A percentile compares a stretch with the other conserved stretches of the same genome.
These are phyloP conservation scores for Serrognathus titanus DNA, from an alignment of 2,888 invertebrate genomes.

Conservation along the genomic window DNA sequence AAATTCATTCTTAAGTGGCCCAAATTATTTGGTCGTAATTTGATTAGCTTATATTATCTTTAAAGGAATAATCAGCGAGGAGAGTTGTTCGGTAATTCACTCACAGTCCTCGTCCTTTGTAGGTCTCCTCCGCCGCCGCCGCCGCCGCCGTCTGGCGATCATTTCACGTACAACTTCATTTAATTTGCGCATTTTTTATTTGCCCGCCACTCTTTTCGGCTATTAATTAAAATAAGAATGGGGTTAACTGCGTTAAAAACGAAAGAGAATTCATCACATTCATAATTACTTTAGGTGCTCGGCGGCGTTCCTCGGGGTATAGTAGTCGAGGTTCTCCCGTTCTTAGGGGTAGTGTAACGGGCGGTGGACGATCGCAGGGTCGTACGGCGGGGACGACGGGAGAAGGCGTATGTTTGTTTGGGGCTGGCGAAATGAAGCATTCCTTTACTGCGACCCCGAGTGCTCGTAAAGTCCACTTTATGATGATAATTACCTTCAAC, in stretches of 20 bases:
- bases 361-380: conserved; percentile 16
- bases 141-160: conserved; percentile 1
- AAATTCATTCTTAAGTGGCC: conserved; percentile 39
- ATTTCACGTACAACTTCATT: conserved; percentile 10
- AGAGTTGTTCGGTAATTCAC: conserved; percentile 23
- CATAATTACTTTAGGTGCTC: conserved; percentile 46
- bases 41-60: conserved; percentile 32
- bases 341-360: conserved; percentile 22
- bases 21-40: conserved; percentile 38
- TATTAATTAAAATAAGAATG: conserved; percentile 32
- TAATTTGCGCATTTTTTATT: conserved; percentile 15
- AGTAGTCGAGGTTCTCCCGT: conserved; percentile 19
- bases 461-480: conserved; percentile 52
- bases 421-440: conserved; percentile 43
- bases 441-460: conserved; percentile 43
- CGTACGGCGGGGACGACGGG: conserved; percentile 17
- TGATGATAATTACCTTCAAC: conserved; percentile 49
- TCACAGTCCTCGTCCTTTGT: conserved; percentile 19
- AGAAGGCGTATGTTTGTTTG: conserved; percentile 38
- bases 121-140: no score
- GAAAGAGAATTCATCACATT: conserved; percentile 44
- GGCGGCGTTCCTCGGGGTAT: conserved; percentile 35
- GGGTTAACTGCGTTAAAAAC: conserved; percentile 42
- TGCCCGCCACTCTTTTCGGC: conserved; percentile 6
- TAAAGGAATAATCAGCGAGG: conserved; percentile 26